Conservation (phyloP, 2,113 vertebrate species). For the Tragelaphus buxtoni region DNA sequence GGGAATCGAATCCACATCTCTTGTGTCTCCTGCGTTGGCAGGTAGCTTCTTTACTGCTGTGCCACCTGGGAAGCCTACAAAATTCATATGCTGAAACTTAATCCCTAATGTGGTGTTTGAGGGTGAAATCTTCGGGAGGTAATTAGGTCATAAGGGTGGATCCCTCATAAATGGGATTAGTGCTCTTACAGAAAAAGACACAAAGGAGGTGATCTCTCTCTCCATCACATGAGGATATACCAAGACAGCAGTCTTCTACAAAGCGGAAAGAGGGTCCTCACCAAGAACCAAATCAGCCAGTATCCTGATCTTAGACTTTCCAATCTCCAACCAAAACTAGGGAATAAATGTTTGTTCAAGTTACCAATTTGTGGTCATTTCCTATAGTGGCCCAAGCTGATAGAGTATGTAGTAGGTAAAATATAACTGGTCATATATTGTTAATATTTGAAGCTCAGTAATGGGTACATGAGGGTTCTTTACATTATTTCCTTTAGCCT, state of each 20-base stretch:
- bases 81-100: neutral
- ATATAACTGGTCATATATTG: neutral
- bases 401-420: neutral
- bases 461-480: neutral
- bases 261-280: neutral
- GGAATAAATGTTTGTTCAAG: neutral
- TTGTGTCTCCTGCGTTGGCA: neutral
- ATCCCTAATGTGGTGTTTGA: neutral
- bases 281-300: neutral
- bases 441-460: neutral
- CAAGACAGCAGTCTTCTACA: neutral
- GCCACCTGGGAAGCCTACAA: neutral
- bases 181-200: neutral
- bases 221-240: neutral
- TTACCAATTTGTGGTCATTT: neutral
- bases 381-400: neutral
- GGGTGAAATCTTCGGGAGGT: neutral
- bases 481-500: neutral
- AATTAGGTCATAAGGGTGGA: neutral
- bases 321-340: neutral
- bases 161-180: neutral
- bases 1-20: neutral
- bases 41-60: neutral
- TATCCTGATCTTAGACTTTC: neutral
- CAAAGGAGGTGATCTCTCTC: neutral